These are phyloP conservation scores for Trisateles emortualis DNA, from an alignment of 2,888 invertebrate genomes.

Conservation along the genomic window DNA sequence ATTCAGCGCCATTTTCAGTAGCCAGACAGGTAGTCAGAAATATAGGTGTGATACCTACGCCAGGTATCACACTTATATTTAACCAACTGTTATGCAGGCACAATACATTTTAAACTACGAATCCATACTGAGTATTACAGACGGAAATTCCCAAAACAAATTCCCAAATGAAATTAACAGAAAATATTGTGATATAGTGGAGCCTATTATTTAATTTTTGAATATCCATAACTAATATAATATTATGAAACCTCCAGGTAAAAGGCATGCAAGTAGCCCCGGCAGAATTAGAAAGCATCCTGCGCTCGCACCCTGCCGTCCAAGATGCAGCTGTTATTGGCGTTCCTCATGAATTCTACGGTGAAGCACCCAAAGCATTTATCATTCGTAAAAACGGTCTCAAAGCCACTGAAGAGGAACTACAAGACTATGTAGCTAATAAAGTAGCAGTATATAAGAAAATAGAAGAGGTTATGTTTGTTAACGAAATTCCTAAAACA, in stretches of 20 bases:
- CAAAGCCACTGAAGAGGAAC: conserved; percentile 76
- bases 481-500: conserved; percentile 91
- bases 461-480: conserved; percentile 89
- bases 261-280: conserved; percentile 94
- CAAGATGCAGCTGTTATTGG: conserved; percentile 95
- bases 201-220: too few relatives aligned
- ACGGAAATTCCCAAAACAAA: too few relatives aligned
- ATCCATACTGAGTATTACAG: too few relatives aligned
- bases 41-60: too few relatives aligned
- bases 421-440: conserved; percentile 87
- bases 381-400: conserved; percentile 87
- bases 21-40: too few relatives aligned
- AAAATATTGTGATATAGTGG: too few relatives aligned
- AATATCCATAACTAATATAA: background rate
- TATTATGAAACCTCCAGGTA: conserved; percentile 71
- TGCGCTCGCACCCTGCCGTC: conserved; percentile 91
- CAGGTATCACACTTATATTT: too few relatives aligned
- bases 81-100: too few relatives aligned
- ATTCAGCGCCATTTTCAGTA: too few relatives aligned
- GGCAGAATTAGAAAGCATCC: conserved; percentile 93
- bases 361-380: conserved; percentile 93
- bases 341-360: conserved; percentile 89
- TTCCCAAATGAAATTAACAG: too few relatives aligned
- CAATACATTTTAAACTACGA: too few relatives aligned
- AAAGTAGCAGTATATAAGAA: conserved; percentile 93